Percentiles rank a stretch among this genome's conserved stretches.
Evolutionary conservation across 2,888 invertebrate genomes (phyloP).

Genomic region (Lithophane socia): DNA sequence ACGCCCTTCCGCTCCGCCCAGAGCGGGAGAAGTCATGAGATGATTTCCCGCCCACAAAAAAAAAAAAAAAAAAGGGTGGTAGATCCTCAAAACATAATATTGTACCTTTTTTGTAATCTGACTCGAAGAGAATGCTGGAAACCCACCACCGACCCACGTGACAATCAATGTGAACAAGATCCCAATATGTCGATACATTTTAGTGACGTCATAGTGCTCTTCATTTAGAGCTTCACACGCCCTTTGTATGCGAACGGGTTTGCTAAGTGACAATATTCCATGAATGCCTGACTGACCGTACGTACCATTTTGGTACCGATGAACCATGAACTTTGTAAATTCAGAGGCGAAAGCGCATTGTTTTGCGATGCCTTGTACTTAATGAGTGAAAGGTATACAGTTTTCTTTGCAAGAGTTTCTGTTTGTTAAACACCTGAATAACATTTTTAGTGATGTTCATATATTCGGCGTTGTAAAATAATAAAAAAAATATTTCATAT

Average conservation of each 20-base stretch:
- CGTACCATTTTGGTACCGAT: conserved; percentile 2
- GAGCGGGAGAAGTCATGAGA: no score
- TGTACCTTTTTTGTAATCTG: background rate
- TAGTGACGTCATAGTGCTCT: conserved; percentile 31
- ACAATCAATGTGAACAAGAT: conserved; percentile 11
- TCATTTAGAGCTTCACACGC: conserved; percentile 18
- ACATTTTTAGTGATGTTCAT: no score
- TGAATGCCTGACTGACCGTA: conserved; percentile 1
- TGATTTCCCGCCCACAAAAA: no score
- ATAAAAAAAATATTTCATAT: no score
- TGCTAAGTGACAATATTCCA: conserved; percentile 33
- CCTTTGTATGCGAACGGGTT: conserved; percentile 25
- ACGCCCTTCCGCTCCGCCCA: no score
- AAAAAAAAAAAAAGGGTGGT: no score
- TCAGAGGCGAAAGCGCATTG: background rate
- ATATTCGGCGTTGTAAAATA: no score
- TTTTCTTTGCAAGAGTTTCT: no score
- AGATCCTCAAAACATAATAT: background rate
- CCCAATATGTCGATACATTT: conserved; percentile 42
- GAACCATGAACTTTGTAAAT: background rate
- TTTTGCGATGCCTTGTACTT: no score
- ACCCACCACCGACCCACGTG: background rate
- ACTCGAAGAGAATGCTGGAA: background rate
- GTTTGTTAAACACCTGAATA: no score
- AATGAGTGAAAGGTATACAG: no score